Percentiles rank a stretch among this genome's conserved stretches.
phyloP scores from a whole-genome alignment of 2,797 vertebrate genomes.

The Phaenicophaeus curvirostris region DNA sequence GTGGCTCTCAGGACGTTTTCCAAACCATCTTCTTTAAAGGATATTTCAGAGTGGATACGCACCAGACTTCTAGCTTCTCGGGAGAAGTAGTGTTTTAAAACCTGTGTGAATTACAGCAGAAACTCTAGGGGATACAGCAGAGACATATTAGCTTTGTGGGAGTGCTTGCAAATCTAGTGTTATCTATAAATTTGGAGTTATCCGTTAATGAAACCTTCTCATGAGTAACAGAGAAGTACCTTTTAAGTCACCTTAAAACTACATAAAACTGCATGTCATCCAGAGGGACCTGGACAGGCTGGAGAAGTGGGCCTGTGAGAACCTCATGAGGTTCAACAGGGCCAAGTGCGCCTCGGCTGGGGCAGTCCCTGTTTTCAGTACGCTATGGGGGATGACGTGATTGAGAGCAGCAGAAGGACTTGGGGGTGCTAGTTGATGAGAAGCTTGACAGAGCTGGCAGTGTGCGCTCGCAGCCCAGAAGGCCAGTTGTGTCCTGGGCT shows the following conservation, averaged over 20 bases:
- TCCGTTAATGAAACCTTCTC: background rate
- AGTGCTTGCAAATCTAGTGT: background rate
- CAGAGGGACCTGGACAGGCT: too few species aligned
- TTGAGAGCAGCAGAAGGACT: too few species aligned
- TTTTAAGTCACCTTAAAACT: background rate
- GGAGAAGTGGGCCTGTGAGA: too few species aligned
- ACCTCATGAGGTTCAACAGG: too few species aligned
- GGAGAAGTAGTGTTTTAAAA: background rate
- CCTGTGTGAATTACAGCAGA: background rate
- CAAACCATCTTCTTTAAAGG: background rate
- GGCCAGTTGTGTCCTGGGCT: too few species aligned
- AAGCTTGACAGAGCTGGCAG: too few species aligned
- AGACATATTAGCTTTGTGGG: background rate
- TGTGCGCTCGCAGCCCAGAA: too few species aligned
- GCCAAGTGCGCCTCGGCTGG: too few species aligned
- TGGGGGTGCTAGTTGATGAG: too few species aligned
- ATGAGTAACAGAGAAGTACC: background rate
- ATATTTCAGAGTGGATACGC: background rate
- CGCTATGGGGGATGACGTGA: too few species aligned
- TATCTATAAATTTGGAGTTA: background rate
- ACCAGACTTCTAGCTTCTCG: background rate
- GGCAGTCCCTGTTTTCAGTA: too few species aligned
- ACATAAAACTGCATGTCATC: too few species aligned
- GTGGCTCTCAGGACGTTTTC: background rate
- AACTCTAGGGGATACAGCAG: background rate